A percentile compares a stretch with the other conserved stretches of the same genome.
These are phyloP conservation scores for Nephotettix cincticeps DNA, from an alignment of 1,140 invertebrate genomes.

Conservation along the genomic window DNA sequence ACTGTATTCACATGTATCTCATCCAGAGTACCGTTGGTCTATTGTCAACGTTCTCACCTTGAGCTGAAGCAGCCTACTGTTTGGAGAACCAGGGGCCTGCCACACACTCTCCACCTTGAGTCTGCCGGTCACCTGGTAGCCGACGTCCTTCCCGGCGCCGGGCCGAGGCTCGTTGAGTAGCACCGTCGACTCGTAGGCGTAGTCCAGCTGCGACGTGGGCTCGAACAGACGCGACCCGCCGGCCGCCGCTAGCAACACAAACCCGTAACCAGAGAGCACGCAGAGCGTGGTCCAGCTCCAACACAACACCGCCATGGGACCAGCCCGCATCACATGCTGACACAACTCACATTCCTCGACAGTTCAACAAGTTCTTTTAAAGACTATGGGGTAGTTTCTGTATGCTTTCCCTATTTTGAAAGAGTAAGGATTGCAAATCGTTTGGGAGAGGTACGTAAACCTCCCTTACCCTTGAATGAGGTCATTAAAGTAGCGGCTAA, in stretches of 20 bases:
- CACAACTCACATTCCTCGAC: too few relatives aligned
- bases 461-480: too few relatives aligned
- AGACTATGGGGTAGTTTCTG: too few relatives aligned
- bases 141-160: constrained; percentile 54
- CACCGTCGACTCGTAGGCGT: constrained; percentile 51
- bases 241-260: constrained; percentile 44
- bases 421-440: too few relatives aligned
- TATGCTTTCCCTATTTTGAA: too few relatives aligned
- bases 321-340: neutral
- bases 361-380: too few relatives aligned
- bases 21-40: too few relatives aligned
- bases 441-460: too few relatives aligned
- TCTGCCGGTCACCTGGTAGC: constrained; percentile 54
- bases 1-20: too few relatives aligned
- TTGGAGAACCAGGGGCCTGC: constrained; percentile 50
- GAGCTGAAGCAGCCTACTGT: constrained; percentile 50
- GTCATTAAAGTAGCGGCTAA: too few relatives aligned
- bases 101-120: constrained; percentile 55
- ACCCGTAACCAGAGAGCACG: constrained; percentile 36
- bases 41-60: constrained; percentile 45
- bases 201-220: constrained; percentile 46
- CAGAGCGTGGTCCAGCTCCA: neutral
- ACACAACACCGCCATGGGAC: neutral
- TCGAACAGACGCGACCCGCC: constrained; percentile 44
- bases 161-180: constrained; percentile 52